phyloP scores from a whole-genome alignment of 2,888 invertebrate species.

The Ceratothoa steindachneri region DNA sequence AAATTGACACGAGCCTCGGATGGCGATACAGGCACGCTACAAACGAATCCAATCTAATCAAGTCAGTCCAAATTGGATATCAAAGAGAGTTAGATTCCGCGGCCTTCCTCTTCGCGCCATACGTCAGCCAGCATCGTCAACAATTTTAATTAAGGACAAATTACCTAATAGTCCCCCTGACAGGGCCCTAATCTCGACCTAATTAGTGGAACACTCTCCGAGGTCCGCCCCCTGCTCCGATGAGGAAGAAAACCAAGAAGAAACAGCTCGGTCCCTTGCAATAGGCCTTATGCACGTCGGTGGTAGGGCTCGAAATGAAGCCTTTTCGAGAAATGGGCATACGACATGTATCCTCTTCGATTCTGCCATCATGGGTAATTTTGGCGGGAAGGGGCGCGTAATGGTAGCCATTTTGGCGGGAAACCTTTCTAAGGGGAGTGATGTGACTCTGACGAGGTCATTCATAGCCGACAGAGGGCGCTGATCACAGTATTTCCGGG shows the following conservation, averaged over 20 bases:
- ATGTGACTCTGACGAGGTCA: conserved; percentile 25
- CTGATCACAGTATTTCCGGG: conserved; percentile 3
- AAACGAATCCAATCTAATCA: conserved; percentile 7
- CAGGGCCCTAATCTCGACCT: conserved; percentile 48
- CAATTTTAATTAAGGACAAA: conserved; percentile 48
- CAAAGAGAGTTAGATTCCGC: conserved; percentile 8
- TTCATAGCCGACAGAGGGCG: conserved; percentile 21
- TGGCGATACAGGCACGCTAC: neutral
- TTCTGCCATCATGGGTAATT: conserved; percentile 41
- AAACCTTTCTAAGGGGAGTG: conserved; percentile 34
- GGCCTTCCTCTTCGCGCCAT: conserved; percentile 20
- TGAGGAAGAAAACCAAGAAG: conserved; percentile 2
- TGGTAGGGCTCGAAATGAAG: neutral
- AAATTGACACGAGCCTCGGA: neutral
- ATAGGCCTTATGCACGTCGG: neutral
- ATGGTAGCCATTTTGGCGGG: conserved; percentile 45
- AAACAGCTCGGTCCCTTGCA: neutral
- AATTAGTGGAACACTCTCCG: conserved; percentile 46
- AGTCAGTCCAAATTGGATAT: conserved; percentile 11
- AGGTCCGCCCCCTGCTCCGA: conserved; percentile 17
- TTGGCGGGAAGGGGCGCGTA: conserved; percentile 46
- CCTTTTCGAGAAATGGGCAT: neutral
- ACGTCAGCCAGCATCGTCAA: conserved; percentile 35
- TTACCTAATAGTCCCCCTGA: conserved; percentile 47
- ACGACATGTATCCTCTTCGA: neutral